Evolutionary conservation across 2,113 vertebrate genomes (phyloP), one percentile per base, ranked within the genome.

Genomic region (Gavia stellata): DNA sequence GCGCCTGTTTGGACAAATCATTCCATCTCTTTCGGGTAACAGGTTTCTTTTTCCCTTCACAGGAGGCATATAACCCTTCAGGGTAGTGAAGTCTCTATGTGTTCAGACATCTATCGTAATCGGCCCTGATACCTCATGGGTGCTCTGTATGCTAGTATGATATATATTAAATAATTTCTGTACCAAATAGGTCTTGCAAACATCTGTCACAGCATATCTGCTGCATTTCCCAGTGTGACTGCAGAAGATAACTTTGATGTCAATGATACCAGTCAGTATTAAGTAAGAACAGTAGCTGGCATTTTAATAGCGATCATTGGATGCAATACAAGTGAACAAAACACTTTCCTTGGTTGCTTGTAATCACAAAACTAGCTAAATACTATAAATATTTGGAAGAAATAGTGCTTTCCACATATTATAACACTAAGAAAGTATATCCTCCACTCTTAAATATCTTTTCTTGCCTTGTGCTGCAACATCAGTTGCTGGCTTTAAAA

Each of bases 401-500:
- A 96, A 82, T 36, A 92, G 36, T 52, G 66, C 73, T 95, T 94
- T 95, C 73, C 92, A 62, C 40, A 36, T 96, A 84, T 74, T 92
- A 45, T 88, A 96, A 91, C 56, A 36, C 36, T 4, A 5, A 86
- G 65, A 92, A 95, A 94, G 73, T 79, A 68, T 89, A 89, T 70
- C 58, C 40, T 80, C 71, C 38, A 36, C 66, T 78, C 66, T 72
- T 89, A 92, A 88, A 74, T 72, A 83, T 75, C n/a, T 90, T 89
- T 63, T 63, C 89, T 86, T 84, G 86, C 58, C 67, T 97, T 93
- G 81, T 89, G 65, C 72, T 96, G 78, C 77, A 96, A 80, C 97
- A 97, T 93, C 62, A 91, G 78, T 83, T 92, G 25, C 84, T 97
- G 96, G 94, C 90, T 95, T 96, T 91, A 78, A 84, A 81, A 79